phyloP scores from a whole-genome alignment of 1,140 invertebrate genomes.

The Listronotus bonariensis region DNA sequence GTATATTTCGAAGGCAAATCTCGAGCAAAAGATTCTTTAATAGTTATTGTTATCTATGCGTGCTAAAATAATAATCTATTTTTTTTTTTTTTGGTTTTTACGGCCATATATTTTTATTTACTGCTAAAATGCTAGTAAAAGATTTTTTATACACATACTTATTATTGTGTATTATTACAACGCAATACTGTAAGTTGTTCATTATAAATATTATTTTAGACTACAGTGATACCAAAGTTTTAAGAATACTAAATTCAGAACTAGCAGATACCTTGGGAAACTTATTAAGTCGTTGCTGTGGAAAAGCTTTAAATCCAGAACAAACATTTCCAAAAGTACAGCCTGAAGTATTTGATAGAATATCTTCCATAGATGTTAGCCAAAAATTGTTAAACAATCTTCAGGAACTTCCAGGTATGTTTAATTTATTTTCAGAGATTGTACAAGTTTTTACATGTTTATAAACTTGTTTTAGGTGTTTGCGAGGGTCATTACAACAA shows the following conservation, averaged over 20 bases:
- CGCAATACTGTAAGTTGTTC: no score
- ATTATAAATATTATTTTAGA: no score
- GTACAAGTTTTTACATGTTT: no score
- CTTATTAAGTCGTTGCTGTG: conserved; percentile 80
- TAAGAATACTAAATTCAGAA: conserved; percentile 84
- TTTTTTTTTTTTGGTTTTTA: no score
- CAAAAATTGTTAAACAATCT: conserved; percentile 62
- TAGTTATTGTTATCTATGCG: no score
- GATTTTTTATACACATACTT: no score
- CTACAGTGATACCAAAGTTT: conserved; percentile 79
- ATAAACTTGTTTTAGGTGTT: conserved; percentile 56
- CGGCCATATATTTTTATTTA: no score
- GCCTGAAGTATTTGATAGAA: conserved; percentile 55
- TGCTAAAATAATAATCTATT: no score
- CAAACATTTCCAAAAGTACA: conserved; percentile 72
- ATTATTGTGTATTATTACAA: no score
- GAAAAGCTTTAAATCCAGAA: conserved; percentile 75
- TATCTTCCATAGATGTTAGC: conserved; percentile 58
- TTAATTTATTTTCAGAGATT: conserved; percentile 38
- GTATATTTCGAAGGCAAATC: no score
- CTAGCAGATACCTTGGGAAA: conserved; percentile 93
- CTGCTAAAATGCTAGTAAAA: no score
- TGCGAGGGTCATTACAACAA: conserved; percentile 72
- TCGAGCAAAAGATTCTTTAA: no score
- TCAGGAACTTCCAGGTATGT: conserved; percentile 64